Percentiles rank a stretch among this genome's conserved stretches.
These are phyloP conservation scores for Zaprionus nigranus DNA, from an alignment of 1,140 invertebrate genomes.

Conservation along the genomic window DNA sequence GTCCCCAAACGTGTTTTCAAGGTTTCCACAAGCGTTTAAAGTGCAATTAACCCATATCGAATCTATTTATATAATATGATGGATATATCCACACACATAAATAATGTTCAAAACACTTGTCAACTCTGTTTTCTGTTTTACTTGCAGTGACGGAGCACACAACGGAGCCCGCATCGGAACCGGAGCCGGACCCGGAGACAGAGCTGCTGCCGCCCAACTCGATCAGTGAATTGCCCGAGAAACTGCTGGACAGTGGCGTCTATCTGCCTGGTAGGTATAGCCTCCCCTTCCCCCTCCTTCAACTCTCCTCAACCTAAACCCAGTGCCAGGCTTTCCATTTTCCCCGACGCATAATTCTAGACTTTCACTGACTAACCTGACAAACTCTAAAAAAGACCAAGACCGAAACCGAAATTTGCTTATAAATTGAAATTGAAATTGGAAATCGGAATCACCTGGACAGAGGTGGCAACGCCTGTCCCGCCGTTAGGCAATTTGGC, in stretches of 20 bases:
- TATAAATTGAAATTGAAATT: slow-evolving; percentile 58
- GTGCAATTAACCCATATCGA: slow-evolving; percentile 75
- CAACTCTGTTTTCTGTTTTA: slow-evolving; percentile 21
- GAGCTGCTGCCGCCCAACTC: slow-evolving; percentile 84
- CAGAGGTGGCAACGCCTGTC: slow-evolving; percentile 61
- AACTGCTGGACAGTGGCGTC: slow-evolving; percentile 86
- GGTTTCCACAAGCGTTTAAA: slow-evolving; percentile 74
- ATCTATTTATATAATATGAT: slow-evolving; percentile 13
- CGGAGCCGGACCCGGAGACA: slow-evolving; percentile 8
- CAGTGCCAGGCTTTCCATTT: slow-evolving; percentile 74
- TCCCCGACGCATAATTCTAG: slow-evolving; percentile 67
- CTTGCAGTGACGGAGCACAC: slow-evolving; percentile 34
- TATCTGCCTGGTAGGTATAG: slow-evolving; percentile 86
- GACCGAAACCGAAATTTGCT: slow-evolving; percentile 50
- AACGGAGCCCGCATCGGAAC: slow-evolving; percentile 4
- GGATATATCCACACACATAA: slow-evolving; percentile 10
- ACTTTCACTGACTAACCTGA: slow-evolving; percentile 68
- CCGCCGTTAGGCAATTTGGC: slow-evolving; percentile 64
- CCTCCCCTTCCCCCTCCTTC: not conserved
- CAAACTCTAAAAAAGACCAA: slow-evolving; percentile 18
- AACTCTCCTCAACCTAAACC: not conserved
- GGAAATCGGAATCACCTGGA: slow-evolving; percentile 61
- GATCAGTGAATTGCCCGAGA: slow-evolving; percentile 86
- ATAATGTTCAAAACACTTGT: slow-evolving; percentile 34
- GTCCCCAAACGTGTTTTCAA: slow-evolving; percentile 74